Percentiles rank a stretch among this genome's conserved stretches.
Conservation (phyloP, 1,140 invertebrate species). For the Berghia stephanieae region DNA sequence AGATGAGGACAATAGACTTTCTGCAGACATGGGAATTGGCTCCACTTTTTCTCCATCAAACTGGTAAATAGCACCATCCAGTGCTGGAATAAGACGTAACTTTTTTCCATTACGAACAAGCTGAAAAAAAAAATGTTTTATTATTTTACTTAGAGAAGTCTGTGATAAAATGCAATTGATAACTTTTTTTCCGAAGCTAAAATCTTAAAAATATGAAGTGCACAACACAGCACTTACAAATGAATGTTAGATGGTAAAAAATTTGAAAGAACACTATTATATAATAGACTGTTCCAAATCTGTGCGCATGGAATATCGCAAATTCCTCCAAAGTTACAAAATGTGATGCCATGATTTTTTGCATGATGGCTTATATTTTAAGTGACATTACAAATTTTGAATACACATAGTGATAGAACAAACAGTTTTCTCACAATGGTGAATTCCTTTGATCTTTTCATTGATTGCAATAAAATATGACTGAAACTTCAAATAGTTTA, state of each 20-base stretch:
- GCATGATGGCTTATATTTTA: too few species aligned
- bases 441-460: too few species aligned
- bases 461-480: too few species aligned
- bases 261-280: background rate
- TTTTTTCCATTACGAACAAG: constrained; percentile 85
- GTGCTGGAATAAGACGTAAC: constrained; percentile 87
- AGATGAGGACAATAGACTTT: constrained; percentile 82
- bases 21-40: constrained; percentile 84
- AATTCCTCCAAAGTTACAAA: too few species aligned
- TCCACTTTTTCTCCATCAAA: constrained; percentile 90
- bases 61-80: constrained; percentile 88
- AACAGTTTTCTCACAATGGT: background rate
- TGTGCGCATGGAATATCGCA: too few species aligned
- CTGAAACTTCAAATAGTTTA: background rate
- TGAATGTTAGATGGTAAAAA: background rate
- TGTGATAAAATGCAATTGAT: background rate
- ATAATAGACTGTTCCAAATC: background rate
- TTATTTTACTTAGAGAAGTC: background rate
- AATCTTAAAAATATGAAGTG: background rate
- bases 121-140: constrained; percentile 67
- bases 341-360: too few species aligned
- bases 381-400: too few species aligned
- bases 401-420: background rate
- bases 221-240: background rate
- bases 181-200: background rate